Evolutionary conservation across 1,140 invertebrate species (phyloP).

Genomic region (Mamestra configurata): DNA sequence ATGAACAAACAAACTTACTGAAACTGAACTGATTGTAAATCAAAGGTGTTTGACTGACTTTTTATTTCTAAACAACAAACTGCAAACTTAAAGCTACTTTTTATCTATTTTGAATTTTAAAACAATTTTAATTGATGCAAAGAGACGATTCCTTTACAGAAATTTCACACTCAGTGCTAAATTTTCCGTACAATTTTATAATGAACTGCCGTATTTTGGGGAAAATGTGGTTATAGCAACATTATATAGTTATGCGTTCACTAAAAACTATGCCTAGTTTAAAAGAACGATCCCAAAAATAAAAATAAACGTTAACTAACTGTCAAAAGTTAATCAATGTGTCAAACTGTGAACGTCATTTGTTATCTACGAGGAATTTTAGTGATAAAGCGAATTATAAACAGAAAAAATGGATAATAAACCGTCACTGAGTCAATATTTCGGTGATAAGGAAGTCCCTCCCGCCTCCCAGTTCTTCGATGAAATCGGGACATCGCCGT

Average conservation of each 20-base stretch:
- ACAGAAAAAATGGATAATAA: constrained; percentile 76
- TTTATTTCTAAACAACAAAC: too few species aligned
- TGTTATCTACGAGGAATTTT: constrained; percentile 27
- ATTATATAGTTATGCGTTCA: background rate
- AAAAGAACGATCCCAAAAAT: background rate
- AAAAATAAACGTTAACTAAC: background rate
- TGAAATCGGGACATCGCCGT: constrained; percentile 82
- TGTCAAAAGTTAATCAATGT: background rate
- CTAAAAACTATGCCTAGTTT: background rate
- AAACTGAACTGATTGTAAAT: too few species aligned
- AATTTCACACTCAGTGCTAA: too few species aligned
- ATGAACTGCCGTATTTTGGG: too few species aligned
- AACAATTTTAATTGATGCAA: too few species aligned
- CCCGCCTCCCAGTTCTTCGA: constrained; percentile 85
- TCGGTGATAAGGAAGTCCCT: constrained; percentile 77
- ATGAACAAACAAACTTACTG: too few species aligned
- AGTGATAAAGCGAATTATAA: constrained; percentile 35
- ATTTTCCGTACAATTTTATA: too few species aligned
- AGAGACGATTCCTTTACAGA: background rate
- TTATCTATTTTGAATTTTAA: too few species aligned
- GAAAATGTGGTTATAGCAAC: background rate
- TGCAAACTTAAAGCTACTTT: too few species aligned
- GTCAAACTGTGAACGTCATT: constrained; percentile 1
- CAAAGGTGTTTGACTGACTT: too few species aligned
- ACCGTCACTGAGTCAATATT: constrained; percentile 85